Percentiles rank a stretch among this genome's conserved stretches.
phyloP scores from a whole-genome alignment of 2,888 invertebrate species.

The Rhimphoctona megacephalus region DNA sequence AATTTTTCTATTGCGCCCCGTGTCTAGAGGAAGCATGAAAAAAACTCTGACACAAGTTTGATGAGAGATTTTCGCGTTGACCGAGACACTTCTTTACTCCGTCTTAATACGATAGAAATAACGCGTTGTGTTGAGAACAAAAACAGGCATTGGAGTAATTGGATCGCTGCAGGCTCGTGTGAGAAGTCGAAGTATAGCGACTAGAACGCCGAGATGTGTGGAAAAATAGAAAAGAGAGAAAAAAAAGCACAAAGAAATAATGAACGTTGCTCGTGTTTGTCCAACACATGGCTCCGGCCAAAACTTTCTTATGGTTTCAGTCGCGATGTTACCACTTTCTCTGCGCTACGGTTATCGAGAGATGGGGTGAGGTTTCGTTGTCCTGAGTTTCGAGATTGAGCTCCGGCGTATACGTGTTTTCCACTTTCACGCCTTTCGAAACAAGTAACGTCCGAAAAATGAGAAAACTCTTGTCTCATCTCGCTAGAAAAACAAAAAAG shows the following conservation, averaged over 20 bases:
- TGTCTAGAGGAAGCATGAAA: not conserved
- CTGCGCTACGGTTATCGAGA: constrained; percentile 37
- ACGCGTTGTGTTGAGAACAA: constrained; percentile 11
- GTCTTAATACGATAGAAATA: constrained; percentile 18
- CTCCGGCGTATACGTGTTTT: constrained; percentile 23
- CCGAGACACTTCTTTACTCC: constrained; percentile 37
- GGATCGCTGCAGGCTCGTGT: constrained; percentile 54
- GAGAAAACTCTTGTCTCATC: constrained; percentile 67
- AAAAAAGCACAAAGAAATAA: constrained; percentile 41
- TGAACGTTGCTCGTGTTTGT: constrained; percentile 60
- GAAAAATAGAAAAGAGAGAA: constrained; percentile 10
- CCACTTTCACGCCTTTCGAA: constrained; percentile 53
- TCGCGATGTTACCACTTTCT: constrained; percentile 52
- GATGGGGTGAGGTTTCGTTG: not conserved
- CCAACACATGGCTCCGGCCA: constrained; percentile 57
- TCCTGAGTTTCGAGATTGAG: constrained; percentile 46
- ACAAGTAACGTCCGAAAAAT: constrained; percentile 68
- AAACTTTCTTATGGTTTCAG: constrained; percentile 61
- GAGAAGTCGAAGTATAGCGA: constrained; percentile 54
- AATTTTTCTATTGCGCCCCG: not conserved
- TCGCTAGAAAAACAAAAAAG: constrained; percentile 10
- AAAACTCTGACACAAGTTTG: constrained; percentile 36
- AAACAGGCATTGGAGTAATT: constrained; percentile 63
- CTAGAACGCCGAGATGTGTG: constrained; percentile 12
- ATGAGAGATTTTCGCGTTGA: constrained; percentile 13